Conservation (phyloP, 1,140 invertebrate genomes). For the Monochamus saltuarius region DNA sequence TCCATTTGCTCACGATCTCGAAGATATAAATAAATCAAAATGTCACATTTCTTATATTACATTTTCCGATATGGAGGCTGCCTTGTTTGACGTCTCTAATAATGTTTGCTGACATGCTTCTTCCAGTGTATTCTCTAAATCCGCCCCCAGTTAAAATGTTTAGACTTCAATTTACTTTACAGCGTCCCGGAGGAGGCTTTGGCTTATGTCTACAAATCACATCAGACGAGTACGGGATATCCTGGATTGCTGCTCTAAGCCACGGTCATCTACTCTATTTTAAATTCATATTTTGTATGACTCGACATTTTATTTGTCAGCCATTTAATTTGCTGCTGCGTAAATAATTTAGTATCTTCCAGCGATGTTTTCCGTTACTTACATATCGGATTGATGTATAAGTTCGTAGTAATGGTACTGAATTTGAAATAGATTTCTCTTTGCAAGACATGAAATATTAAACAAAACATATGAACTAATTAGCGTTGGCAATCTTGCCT, state of each 20-base stretch:
- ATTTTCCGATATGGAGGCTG: constrained; percentile 43
- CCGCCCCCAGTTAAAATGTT: constrained; percentile 46
- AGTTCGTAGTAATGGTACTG: too few species aligned
- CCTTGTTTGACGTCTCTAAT: constrained; percentile 47
- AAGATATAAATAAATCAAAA: constrained; percentile 47
- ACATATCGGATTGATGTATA: too few species aligned
- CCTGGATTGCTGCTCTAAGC: neutral
- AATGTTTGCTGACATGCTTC: constrained; percentile 48
- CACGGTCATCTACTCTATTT: too few species aligned
- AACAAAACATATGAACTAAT: too few species aligned
- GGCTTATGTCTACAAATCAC: constrained; percentile 41
- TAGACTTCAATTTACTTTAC: constrained; percentile 48
- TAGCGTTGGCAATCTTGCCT: too few species aligned
- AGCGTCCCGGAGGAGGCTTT: constrained; percentile 36
- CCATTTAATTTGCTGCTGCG: too few species aligned
- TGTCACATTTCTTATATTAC: constrained; percentile 46
- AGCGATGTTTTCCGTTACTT: too few species aligned
- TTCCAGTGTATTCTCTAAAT: constrained; percentile 35
- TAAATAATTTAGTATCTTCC: too few species aligned
- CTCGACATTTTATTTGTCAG: too few species aligned
- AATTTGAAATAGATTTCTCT: too few species aligned
- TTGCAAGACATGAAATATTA: too few species aligned
- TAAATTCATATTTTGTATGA: too few species aligned
- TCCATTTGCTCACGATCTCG: constrained; percentile 34
- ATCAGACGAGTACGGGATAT: constrained; percentile 24